phyloP scores from a whole-genome alignment of 2,888 invertebrate species.

The Diarsia rubi region DNA sequence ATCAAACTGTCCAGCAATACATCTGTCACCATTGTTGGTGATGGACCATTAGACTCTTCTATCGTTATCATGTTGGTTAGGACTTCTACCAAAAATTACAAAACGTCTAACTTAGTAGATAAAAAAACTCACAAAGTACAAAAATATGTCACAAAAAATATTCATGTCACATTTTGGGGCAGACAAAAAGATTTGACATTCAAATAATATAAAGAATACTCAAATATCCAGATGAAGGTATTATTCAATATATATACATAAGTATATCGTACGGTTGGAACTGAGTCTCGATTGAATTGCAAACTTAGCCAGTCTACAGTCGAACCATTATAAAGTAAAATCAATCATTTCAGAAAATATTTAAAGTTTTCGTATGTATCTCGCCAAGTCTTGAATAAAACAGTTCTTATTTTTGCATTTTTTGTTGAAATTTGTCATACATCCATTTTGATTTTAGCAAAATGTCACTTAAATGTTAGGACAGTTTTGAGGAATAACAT shows the following conservation, averaged over 20 bases:
- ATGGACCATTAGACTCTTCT: not conserved
- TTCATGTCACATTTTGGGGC: conserved; percentile 43
- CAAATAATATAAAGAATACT: conserved; percentile 61
- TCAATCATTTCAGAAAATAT: conserved; percentile 45
- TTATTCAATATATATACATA: conserved; percentile 2
- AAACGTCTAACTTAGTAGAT: not conserved
- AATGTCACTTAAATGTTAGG: conserved; percentile 24
- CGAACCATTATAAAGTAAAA: conserved; percentile 60
- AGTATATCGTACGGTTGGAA: conserved; percentile 29
- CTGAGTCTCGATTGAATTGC: conserved; percentile 61
- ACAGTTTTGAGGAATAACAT: conserved; percentile 6
- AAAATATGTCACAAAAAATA: conserved; percentile 12
- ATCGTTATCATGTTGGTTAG: not conserved
- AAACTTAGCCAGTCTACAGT: conserved; percentile 48
- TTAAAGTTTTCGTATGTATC: conserved; percentile 20
- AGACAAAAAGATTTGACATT: conserved; percentile 70
- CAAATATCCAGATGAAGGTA: conserved; percentile 31
- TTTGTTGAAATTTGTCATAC: conserved; percentile 25
- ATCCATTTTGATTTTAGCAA: conserved; percentile 24
- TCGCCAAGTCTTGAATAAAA: conserved; percentile 52
- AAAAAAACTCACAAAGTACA: not conserved
- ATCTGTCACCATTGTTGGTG: not conserved
- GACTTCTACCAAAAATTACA: not conserved
- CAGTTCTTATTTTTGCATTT: conserved; percentile 27
- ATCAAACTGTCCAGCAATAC: not conserved